phyloP scores from a whole-genome alignment of 2,888 invertebrate species.

The Cosmia trapezina region DNA sequence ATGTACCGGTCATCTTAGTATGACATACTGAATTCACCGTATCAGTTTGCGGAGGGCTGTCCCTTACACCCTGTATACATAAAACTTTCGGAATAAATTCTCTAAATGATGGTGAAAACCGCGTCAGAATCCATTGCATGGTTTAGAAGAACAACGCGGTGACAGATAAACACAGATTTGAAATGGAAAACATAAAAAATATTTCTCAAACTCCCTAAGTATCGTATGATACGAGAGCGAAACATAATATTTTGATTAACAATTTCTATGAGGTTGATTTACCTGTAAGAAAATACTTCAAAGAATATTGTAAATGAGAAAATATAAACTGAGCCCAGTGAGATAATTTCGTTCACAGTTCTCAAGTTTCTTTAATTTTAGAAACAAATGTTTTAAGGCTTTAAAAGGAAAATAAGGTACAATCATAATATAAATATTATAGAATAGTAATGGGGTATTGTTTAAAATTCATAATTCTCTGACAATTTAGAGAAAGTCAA shows the following conservation, averaged over 20 bases:
- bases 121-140: not conserved
- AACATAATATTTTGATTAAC: slow-evolving; percentile 55
- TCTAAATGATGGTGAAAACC: too few species aligned
- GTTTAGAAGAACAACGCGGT: not conserved
- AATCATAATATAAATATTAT: not conserved
- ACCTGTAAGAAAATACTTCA: slow-evolving; percentile 36
- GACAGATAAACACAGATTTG: not conserved
- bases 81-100: not conserved
- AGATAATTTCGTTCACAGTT: slow-evolving; percentile 11
- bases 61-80: too few species aligned
- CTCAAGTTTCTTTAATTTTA: slow-evolving; percentile 26
- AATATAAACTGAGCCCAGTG: slow-evolving; percentile 24
- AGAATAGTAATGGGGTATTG: too few species aligned
- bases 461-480: too few species aligned
- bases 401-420: not conserved
- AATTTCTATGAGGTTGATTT: slow-evolving; percentile 49
- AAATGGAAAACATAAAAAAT: slow-evolving; percentile 28
- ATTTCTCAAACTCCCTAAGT: slow-evolving; percentile 1
- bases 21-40: too few species aligned
- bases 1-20: too few species aligned
- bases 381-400: slow-evolving; percentile 7
- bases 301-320: slow-evolving; percentile 40
- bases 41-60: too few species aligned
- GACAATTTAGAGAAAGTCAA: too few species aligned
- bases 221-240: slow-evolving; percentile 28